A percentile compares a stretch with the other conserved stretches of the same genome.
Conservation (phyloP, 2,797 vertebrate genomes). For the Ispidina picta region DNA sequence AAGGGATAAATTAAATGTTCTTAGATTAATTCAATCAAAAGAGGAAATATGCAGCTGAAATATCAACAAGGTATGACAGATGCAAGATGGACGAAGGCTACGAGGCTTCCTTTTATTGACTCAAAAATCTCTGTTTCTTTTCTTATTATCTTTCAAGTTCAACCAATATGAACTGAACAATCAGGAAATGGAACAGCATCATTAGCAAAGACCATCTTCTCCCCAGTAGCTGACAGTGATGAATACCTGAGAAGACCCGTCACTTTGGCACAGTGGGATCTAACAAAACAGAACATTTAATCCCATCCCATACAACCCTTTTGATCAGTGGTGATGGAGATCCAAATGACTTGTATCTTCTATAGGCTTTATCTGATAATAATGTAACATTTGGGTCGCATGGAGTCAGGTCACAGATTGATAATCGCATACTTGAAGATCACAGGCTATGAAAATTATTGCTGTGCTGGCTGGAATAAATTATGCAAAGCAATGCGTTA, state of each 20-base stretch:
- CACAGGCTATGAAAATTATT: conserved; percentile 58
- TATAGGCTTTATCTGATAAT: background rate
- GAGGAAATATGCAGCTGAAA: conserved; percentile 49
- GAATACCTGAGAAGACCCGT: background rate
- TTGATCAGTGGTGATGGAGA: background rate
- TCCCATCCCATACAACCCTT: background rate
- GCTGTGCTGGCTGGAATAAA: conserved; percentile 68
- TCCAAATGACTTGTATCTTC: background rate
- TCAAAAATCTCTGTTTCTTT: conserved; percentile 37
- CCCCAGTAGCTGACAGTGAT: background rate
- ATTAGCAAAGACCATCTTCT: background rate
- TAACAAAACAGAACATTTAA: background rate
- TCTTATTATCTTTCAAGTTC: conserved; percentile 56
- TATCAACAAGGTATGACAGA: conserved; percentile 61
- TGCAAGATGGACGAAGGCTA: conserved; percentile 58
- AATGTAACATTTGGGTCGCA: background rate
- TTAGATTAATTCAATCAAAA: conserved; percentile 39
- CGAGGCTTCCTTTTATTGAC: conserved; percentile 61
- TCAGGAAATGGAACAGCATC: background rate
- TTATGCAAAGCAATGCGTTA: conserved; percentile 72
- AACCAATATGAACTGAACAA: background rate
- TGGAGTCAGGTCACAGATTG: background rate
- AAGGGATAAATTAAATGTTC: conserved; percentile 37
- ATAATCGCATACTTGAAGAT: conserved; percentile 38
- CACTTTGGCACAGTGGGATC: background rate